Evolutionary conservation across 2,113 vertebrate species (phyloP).

Genomic region (Ceyx melanurus): DNA sequence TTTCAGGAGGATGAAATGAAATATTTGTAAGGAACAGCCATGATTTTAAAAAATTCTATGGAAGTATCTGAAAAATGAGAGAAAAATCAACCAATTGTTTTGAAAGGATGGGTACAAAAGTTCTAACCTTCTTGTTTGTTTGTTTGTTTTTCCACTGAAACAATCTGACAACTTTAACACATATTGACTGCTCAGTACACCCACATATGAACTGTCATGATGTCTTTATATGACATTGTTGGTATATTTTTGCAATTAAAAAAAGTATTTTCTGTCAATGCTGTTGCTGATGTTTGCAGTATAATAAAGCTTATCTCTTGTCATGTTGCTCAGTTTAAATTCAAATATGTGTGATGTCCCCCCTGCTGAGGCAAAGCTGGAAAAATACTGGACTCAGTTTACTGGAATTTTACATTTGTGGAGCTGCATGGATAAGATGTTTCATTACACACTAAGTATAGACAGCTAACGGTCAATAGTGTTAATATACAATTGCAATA

Average conservation of each 20-base stretch:
- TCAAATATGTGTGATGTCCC: not conserved
- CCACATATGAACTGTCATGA: not conserved
- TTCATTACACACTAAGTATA: not conserved
- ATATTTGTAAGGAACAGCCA: not conserved
- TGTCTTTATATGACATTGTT: not conserved
- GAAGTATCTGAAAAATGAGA: not conserved
- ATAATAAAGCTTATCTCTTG: not conserved
- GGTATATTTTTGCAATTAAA: constrained; percentile 26
- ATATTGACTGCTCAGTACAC: not conserved
- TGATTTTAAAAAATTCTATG: not conserved
- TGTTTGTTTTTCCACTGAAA: not conserved
- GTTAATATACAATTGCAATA: not conserved
- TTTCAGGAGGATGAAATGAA: constrained; percentile 9
- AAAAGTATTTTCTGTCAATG: not conserved
- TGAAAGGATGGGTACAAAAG: not conserved
- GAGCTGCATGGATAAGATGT: not conserved
- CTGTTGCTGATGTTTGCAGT: not conserved
- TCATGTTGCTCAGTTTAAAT: not conserved
- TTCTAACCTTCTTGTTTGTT: not conserved
- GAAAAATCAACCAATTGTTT: not conserved
- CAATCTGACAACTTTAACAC: not conserved
- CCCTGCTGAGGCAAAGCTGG: not conserved
- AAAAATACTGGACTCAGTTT: not conserved
- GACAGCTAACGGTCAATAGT: not conserved
- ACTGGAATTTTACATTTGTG: not conserved